Conservation (phyloP, 2,888 invertebrate species). For the Agrotis ipsilon region DNA sequence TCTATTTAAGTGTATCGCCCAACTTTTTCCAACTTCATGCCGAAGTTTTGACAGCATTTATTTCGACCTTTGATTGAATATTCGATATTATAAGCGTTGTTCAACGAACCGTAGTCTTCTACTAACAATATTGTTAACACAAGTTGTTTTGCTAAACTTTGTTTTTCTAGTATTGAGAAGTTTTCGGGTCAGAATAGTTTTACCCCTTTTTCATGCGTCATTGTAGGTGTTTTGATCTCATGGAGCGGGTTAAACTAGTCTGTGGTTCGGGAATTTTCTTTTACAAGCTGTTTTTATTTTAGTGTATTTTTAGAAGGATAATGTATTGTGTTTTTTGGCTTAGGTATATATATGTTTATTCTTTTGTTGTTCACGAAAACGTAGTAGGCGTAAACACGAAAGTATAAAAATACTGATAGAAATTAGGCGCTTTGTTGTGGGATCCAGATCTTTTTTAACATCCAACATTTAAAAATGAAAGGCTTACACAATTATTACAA, state of each 20-base stretch:
- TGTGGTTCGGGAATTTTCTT: background rate
- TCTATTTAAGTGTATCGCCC: slow-evolving; percentile 55
- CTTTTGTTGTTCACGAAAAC: too few relatives aligned
- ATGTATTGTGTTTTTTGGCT: too few relatives aligned
- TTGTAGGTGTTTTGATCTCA: slow-evolving; percentile 17
- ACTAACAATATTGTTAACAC: slow-evolving; percentile 37
- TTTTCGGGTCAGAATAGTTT: slow-evolving; percentile 29
- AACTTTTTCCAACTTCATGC: slow-evolving; percentile 51
- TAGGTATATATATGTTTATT: too few relatives aligned
- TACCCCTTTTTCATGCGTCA: slow-evolving; percentile 31
- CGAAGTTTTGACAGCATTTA: slow-evolving; percentile 40
- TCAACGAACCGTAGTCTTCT: slow-evolving; percentile 26
- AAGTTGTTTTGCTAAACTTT: slow-evolving; percentile 34
- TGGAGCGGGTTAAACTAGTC: background rate
- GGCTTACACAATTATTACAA: too few relatives aligned
- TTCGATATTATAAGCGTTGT: slow-evolving; percentile 35
- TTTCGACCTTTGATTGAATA: slow-evolving; percentile 51
- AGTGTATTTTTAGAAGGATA: too few relatives aligned
- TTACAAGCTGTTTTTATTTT: too few relatives aligned
- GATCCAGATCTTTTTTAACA: too few relatives aligned
- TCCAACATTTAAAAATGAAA: too few relatives aligned
- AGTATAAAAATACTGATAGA: too few relatives aligned
- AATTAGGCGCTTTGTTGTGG: too few relatives aligned
- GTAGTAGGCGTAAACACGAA: too few relatives aligned
- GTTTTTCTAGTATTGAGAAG: slow-evolving; percentile 27